A percentile compares a stretch with the other conserved stretches of the same genome.
These are phyloP conservation scores for Petroica traversi DNA, from an alignment of 2,113 vertebrate species.

Conservation along the genomic window DNA sequence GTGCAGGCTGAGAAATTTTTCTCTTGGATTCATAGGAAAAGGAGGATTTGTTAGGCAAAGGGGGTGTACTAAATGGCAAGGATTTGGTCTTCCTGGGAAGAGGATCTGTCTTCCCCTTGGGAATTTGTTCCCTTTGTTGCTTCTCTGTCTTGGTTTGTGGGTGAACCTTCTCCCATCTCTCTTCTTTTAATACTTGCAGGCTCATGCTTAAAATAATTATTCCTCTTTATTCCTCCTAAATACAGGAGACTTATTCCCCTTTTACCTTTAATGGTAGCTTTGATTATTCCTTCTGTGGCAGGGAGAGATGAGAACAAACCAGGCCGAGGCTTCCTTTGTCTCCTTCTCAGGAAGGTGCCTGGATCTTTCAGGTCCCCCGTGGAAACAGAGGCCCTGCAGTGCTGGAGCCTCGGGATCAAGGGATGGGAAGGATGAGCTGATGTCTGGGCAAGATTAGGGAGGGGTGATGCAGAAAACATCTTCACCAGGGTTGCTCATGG, in stretches of 20 bases:
- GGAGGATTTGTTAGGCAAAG: not conserved
- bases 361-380: not conserved
- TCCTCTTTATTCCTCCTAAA: not conserved
- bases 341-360: not conserved
- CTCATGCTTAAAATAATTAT: not conserved
- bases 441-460: not conserved
- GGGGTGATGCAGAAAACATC: not conserved
- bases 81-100: not conserved
- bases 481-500: not conserved
- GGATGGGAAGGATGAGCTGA: not conserved
- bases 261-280: not conserved
- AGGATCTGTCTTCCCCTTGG: not conserved
- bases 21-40: not conserved
- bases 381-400: not conserved
- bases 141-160: not conserved
- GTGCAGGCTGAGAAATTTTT: not conserved
- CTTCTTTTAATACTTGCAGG: not conserved
- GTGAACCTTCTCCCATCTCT: not conserved
- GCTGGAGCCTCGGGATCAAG: not conserved
- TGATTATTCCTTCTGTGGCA: not conserved
- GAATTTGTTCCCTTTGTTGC: not conserved
- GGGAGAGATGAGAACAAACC: not conserved
- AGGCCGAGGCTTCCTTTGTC: not conserved
- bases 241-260: not conserved
- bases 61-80: not conserved